Percentiles rank a stretch among this genome's conserved stretches.
These are phyloP conservation scores for Parotocinclus haroldoi DNA, from an alignment of 2,797 vertebrate genomes.

Conservation along the genomic window DNA sequence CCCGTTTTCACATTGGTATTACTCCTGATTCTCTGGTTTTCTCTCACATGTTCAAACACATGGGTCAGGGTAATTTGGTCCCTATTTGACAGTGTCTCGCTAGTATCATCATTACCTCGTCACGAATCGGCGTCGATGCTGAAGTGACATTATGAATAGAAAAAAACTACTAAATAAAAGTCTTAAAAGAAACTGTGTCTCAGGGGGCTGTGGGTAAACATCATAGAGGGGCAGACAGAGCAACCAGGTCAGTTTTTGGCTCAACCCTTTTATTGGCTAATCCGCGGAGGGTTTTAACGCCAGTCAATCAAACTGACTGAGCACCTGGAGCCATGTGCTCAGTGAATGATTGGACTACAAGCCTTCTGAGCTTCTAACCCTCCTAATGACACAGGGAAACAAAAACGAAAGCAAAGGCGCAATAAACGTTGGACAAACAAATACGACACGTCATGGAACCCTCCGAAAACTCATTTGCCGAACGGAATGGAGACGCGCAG, in stretches of 20 bases:
- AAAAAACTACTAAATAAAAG: background rate
- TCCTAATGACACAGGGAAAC: conserved; percentile 1
- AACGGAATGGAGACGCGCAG: conserved; percentile 70
- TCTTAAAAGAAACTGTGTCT: background rate
- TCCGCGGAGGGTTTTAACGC: conserved; percentile 58
- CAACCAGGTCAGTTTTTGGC: conserved; percentile 37
- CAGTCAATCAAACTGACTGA: conserved; percentile 60
- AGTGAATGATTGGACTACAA: conserved; percentile 65
- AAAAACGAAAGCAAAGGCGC: conserved; percentile 24
- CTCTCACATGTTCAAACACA: no score
- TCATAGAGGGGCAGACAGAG: conserved; percentile 2
- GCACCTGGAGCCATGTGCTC: conserved; percentile 57
- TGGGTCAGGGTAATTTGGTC: no score
- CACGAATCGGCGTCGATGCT: background rate
- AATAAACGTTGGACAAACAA: conserved; percentile 25
- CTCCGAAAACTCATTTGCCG: conserved; percentile 69
- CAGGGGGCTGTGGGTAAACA: conserved; percentile 20
- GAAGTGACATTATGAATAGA: background rate
- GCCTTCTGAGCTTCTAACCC: conserved; percentile 43
- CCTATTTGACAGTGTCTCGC: no score
- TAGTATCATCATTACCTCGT: no score
- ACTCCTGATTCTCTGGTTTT: no score
- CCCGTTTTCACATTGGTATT: no score
- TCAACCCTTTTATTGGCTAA: conserved; percentile 43
- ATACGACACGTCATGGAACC: conserved; percentile 56